These are phyloP conservation scores for Passer montanus DNA, from an alignment of 2,113 vertebrate species.

Conservation along the genomic window DNA sequence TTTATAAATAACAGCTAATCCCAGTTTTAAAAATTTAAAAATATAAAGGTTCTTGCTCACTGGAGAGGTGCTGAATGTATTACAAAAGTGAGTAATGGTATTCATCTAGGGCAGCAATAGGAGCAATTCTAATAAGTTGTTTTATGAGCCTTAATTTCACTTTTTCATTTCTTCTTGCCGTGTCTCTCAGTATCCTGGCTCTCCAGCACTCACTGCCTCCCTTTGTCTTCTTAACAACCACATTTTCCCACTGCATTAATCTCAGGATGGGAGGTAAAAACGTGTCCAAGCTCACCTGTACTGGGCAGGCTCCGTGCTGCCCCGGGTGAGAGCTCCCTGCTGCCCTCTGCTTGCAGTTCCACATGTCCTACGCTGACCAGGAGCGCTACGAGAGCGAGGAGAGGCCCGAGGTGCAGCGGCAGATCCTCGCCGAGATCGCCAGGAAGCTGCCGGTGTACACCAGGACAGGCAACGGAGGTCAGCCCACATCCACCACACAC, in stretches of 20 bases:
- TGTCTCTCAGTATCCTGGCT: neutral
- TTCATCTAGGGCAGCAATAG: neutral
- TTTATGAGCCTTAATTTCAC: neutral
- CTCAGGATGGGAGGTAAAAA: neutral
- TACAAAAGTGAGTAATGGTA: neutral
- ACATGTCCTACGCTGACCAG: slow-evolving; percentile 91
- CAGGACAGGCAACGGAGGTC: slow-evolving; percentile 89
- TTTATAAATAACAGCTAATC: neutral
- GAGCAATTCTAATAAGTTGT: neutral
- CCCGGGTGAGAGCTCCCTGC: neutral
- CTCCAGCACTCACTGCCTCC: neutral
- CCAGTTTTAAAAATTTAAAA: neutral
- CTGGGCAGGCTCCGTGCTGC: fast-evolving
- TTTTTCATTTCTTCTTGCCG: neutral
- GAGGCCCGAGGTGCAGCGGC: slow-evolving; percentile 90
- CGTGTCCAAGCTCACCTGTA: fast-evolving
- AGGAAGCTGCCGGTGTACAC: slow-evolving; percentile 91
- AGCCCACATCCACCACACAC: neutral
- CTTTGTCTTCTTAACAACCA: neutral
- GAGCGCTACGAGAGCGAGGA: slow-evolving; percentile 93
- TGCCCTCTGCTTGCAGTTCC: slow-evolving; percentile 80
- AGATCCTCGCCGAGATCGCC: slow-evolving; percentile 90
- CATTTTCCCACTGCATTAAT: neutral
- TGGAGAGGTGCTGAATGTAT: neutral
- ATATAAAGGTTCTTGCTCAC: neutral